phyloP scores from a whole-genome alignment of 2,113 vertebrate species.

The Salvelinus sp. region DNA sequence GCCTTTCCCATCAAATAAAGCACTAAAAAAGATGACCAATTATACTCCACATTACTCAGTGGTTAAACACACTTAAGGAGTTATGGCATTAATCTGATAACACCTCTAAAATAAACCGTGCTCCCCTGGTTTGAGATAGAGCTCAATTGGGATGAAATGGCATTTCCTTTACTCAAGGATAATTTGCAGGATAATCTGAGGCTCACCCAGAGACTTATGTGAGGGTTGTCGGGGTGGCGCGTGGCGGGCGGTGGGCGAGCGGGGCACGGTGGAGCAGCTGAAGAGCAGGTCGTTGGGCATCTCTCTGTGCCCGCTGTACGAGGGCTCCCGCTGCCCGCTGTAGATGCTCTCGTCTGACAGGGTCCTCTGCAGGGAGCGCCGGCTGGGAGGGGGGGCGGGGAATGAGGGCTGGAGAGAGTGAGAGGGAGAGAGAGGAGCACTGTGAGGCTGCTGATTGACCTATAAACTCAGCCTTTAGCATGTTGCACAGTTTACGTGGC shows the following conservation, averaged over 20 bases:
- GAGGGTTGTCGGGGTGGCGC: slow-evolving; percentile 81
- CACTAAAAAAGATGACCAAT: too few species aligned
- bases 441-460: neutral
- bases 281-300: slow-evolving; percentile 88
- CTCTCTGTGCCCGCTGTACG: slow-evolving; percentile 75
- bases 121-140: neutral
- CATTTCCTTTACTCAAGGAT: too few species aligned
- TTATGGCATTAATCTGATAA: too few species aligned
- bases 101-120: too few species aligned
- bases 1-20: too few species aligned
- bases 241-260: slow-evolving; percentile 84
- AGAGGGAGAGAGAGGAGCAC: neutral
- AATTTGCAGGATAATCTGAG: too few species aligned
- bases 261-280: slow-evolving; percentile 84
- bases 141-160: neutral
- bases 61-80: too few species aligned
- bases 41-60: too few species aligned
- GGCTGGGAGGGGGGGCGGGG: slow-evolving; percentile 77
- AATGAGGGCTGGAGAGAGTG: slow-evolving; percentile 78
- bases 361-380: slow-evolving; percentile 89
- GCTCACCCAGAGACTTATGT: slow-evolving; percentile 86
- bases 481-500: neutral
- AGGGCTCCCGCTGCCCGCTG: slow-evolving; percentile 87
- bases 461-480: neutral
- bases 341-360: slow-evolving; percentile 96